Percentiles rank a stretch among this genome's conserved stretches.
phyloP scores from a whole-genome alignment of 2,888 invertebrate genomes.

The Pherbina coryleti region DNA sequence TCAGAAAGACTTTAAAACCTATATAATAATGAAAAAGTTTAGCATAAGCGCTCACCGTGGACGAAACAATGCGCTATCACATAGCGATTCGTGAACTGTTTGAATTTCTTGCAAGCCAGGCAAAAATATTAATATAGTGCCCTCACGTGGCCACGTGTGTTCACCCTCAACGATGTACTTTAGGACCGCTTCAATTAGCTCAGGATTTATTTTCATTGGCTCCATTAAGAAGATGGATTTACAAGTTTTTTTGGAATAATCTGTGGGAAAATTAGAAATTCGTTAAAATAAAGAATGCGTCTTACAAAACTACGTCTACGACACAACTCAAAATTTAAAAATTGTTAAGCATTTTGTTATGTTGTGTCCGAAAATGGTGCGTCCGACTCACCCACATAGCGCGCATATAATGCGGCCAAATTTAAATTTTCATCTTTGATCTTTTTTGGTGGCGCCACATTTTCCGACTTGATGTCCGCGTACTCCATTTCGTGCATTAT shows the following conservation, averaged over 20 bases:
- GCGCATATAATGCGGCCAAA: conserved; percentile 76
- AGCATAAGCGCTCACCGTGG: conserved; percentile 68
- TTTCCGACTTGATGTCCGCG: conserved; percentile 73
- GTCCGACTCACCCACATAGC: conserved; percentile 73
- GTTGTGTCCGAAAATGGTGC: background rate
- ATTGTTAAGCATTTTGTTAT: background rate
- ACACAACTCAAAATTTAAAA: background rate
- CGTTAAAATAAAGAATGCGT: background rate
- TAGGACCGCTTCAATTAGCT: conserved; percentile 80
- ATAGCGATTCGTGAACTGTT: conserved; percentile 77
- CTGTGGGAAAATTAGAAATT: conserved; percentile 55
- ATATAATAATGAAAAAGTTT: too few species aligned
- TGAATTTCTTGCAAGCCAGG: conserved; percentile 86
- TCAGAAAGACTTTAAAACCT: too few species aligned
- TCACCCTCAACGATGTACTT: conserved; percentile 79
- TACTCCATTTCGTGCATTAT: conserved; percentile 77
- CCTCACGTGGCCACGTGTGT: conserved; percentile 72
- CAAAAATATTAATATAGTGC: conserved; percentile 84
- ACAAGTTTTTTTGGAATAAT: conserved; percentile 75
- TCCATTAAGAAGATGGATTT: conserved; percentile 84
- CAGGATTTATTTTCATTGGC: conserved; percentile 81
- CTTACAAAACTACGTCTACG: background rate
- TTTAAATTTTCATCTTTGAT: conserved; percentile 81
- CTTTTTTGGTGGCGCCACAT: conserved; percentile 73
- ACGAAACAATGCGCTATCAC: conserved; percentile 76